Conservation (phyloP, 2,888 invertebrate genomes). For the Drosophila paramelanica region DNA sequence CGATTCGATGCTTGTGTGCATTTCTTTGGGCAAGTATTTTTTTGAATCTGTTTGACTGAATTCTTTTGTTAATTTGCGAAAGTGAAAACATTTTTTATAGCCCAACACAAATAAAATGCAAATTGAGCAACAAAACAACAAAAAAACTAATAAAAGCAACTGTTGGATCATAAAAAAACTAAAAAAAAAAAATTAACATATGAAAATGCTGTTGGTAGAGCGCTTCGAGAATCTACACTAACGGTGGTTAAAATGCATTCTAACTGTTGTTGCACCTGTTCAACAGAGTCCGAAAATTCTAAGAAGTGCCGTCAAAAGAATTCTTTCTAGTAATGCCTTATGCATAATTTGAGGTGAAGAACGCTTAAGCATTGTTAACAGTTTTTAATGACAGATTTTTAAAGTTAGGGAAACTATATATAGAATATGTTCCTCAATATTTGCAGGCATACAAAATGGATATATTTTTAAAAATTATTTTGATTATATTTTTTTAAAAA, state of each 20-base stretch:
- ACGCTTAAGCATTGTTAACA: background rate
- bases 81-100: conserved; percentile 69
- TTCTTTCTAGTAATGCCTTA: conserved; percentile 4
- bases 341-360: background rate
- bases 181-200: conserved; percentile 44
- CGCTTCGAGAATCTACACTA: conserved; percentile 35
- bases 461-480: too few relatives aligned
- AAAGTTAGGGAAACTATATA: background rate
- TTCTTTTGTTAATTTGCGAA: conserved; percentile 69
- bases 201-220: conserved; percentile 37
- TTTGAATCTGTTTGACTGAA: conserved; percentile 17
- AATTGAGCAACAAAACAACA: conserved; percentile 28
- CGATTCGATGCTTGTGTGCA: conserved; percentile 36
- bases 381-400: conserved; percentile 8
- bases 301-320: conserved; percentile 30
- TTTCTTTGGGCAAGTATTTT: conserved; percentile 42
- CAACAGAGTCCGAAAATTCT: conserved; percentile 8
- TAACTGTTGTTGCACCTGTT: conserved; percentile 60
- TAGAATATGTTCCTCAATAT: background rate
- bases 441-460: too few relatives aligned
- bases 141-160: conserved; percentile 30
- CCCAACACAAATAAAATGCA: conserved; percentile 60
- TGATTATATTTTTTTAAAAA: too few relatives aligned
- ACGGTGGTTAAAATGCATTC: conserved; percentile 64
- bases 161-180: conserved; percentile 41